Evolutionary conservation across 2,888 invertebrate species (phyloP).

Genomic region (Morpho deidamia): DNA sequence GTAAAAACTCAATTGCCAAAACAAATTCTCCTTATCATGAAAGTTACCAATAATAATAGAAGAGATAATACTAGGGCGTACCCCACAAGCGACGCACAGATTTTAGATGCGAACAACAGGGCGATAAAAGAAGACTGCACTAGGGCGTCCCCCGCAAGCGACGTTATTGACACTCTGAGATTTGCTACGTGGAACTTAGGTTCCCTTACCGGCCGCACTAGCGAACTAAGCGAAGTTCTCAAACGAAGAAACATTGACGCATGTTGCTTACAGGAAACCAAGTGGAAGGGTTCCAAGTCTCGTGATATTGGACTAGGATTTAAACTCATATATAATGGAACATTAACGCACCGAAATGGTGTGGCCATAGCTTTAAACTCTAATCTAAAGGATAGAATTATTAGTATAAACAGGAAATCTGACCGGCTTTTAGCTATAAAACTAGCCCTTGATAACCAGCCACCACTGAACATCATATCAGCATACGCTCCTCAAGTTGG

Average conservation of each 20-base stretch:
- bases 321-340: constrained; percentile 8
- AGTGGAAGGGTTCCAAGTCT: constrained; percentile 24
- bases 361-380: background rate
- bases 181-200: constrained; percentile 27
- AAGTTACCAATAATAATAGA: too few species aligned
- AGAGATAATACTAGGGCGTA: background rate
- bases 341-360: background rate
- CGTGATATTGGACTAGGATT: constrained; percentile 17
- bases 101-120: too few species aligned
- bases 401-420: background rate
- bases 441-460: constrained; percentile 10
- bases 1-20: too few species aligned
- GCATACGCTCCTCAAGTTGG: constrained; percentile 11
- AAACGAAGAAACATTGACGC: constrained; percentile 9
- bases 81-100: background rate
- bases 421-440: constrained; percentile 2
- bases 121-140: too few species aligned
- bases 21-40: too few species aligned
- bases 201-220: constrained; percentile 20
- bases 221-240: constrained; percentile 18
- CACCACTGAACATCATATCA: constrained; percentile 8
- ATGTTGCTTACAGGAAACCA: constrained; percentile 24
- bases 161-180: background rate
- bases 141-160: too few species aligned
- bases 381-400: background rate